Percentiles rank a stretch among this genome's conserved stretches.
Conservation (phyloP, 2,113 vertebrate genomes). For the Motacilla alba region DNA sequence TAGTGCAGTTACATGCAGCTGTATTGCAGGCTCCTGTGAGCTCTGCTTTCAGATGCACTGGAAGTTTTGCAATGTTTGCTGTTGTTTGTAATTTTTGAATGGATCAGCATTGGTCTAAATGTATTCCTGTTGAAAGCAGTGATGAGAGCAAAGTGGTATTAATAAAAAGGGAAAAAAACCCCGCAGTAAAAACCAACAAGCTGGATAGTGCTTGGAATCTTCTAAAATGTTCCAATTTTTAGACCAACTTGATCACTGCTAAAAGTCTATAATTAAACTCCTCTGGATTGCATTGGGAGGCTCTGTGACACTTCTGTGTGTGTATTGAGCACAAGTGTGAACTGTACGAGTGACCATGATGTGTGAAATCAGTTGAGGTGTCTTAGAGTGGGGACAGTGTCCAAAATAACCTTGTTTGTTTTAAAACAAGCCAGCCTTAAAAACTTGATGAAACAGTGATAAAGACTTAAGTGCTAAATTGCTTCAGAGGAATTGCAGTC, state of each 20-base stretch:
- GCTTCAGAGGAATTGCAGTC: not conserved
- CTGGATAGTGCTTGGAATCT: not conserved
- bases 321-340: not conserved
- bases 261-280: not conserved
- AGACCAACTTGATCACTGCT: accelerated
- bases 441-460: not conserved
- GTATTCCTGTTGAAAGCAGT: not conserved
- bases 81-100: not conserved
- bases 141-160: not conserved
- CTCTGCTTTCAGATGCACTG: not conserved
- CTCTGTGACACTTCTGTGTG: not conserved
- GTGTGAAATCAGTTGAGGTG: not conserved
- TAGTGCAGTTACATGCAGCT: not conserved
- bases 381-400: not conserved
- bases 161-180: not conserved
- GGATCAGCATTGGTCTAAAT: not conserved
- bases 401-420: not conserved
- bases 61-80: not conserved
- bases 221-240: not conserved
- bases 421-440: not conserved
- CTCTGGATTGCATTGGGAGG: not conserved
- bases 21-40: not conserved
- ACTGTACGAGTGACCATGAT: not conserved
- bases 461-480: not conserved
- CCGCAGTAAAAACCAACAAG: not conserved